Base-by-base conservation (phyloP, 35 echinoderm and acorn worm genomes). In the Anneissia japonica region DNA sequence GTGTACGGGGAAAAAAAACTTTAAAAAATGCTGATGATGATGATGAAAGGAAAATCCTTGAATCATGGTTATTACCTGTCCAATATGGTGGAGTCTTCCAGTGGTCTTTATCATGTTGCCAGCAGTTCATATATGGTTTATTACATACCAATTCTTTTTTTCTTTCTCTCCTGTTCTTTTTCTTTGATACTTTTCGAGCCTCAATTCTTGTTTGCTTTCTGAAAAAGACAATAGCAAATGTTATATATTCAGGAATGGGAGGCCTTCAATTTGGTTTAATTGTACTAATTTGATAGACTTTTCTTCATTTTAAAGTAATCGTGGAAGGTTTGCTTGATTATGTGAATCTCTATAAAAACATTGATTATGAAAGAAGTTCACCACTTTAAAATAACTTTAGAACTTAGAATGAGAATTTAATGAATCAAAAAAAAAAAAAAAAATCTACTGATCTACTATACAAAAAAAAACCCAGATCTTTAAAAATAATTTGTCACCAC, bases 1-100 rank as follows among this genome's bases (percentile, higher is more conserved):
- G n/a, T n/a, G n/a, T n/a, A n/a, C n/a, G n/a, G n/a, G n/a, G n/a
- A n/a, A n/a, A n/a, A n/a, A n/a, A n/a, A n/a, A n/a, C n/a, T n/a
- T n/a, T n/a, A n/a, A n/a, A n/a, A n/a, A n/a, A n/a, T n/a, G n/a
- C n/a, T n/a, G n/a, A n/a, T n/a, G n/a, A n/a, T n/a, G n/a, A n/a
- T n/a, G n/a, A n/a, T n/a, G n/a, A n/a, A n/a, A n/a, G n/a, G n/a
- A n/a, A n/a, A n/a, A n/a, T n/a, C n/a, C n/a, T n/a, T n/a, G n/a
- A n/a, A n/a, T n/a, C n/a, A n/a, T n/a, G n/a, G n/a, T n/a, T n/a
- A n/a, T n/a, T 84, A 98, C 95, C 26, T 37, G 81, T 98, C 95
- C 95, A 98, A 40, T 86, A 85, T 46, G 95, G 91, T 16, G 91
- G 85, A 34, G 92, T 93, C 79, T 86, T 93, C 95, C 95, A 98